Conservation (phyloP, 2,888 invertebrate species). For the Conus canariensis region DNA sequence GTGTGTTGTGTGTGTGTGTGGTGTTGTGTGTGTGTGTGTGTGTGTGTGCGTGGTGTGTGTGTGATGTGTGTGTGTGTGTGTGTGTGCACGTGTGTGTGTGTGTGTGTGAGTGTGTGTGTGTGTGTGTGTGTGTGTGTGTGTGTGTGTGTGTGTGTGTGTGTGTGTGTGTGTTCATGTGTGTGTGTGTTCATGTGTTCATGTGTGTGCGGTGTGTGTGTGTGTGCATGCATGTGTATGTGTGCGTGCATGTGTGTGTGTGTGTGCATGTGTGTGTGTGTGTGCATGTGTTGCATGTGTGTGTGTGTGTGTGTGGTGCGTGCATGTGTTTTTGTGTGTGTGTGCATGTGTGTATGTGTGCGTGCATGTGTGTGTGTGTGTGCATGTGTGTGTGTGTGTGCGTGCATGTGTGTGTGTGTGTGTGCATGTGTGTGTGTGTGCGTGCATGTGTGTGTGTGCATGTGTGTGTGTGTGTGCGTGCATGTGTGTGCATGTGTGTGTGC, state of each 20-base stretch:
- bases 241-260: no score
- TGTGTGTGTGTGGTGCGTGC: no score
- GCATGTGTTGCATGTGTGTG: no score
- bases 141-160: background rate
- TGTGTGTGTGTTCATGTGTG: background rate
- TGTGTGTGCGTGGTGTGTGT: background rate
- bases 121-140: background rate
- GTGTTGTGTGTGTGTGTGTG: constrained; percentile 3
- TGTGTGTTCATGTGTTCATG: no score
- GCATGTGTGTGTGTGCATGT: background rate
- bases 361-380: background rate
- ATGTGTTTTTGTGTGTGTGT: background rate
- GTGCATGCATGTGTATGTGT: no score
- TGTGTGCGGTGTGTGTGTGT: no score
- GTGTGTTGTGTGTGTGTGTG: constrained; percentile 5
- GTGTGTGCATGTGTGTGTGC: background rate
- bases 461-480: background rate
- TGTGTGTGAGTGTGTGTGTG: constrained; percentile 11
- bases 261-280: no score
- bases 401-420: background rate
- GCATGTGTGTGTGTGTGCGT: background rate
- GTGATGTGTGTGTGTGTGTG: background rate
- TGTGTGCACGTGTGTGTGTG: background rate
- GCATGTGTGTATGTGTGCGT: background rate
- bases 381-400: background rate